Evolutionary conservation across 23 tunicate genomes (phyloP).

Genomic region (Styela plicata): DNA sequence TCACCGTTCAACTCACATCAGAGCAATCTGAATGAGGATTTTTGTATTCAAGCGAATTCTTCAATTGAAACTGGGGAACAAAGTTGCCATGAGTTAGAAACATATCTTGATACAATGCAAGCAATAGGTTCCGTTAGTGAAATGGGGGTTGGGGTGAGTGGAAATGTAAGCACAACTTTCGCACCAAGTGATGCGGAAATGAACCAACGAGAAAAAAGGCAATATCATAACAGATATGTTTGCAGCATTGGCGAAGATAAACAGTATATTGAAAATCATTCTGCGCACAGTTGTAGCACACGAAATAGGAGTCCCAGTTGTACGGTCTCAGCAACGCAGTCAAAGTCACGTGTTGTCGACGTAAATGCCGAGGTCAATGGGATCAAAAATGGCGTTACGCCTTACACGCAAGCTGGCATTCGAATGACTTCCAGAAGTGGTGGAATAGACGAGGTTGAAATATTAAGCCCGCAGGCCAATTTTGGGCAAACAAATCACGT

Average conservation of each 20-base stretch:
- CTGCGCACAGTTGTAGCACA: background rate
- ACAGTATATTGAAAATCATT: background rate
- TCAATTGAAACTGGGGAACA: background rate
- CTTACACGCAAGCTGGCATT: slow-evolving; percentile 1
- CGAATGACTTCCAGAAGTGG: background rate
- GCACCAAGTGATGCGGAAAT: background rate
- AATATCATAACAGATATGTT: background rate
- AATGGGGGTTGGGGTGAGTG: background rate
- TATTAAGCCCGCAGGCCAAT: slow-evolving; percentile 28
- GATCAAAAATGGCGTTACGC: slow-evolving; percentile 25
- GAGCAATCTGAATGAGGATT: background rate
- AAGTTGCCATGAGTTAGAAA: background rate
- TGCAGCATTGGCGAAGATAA: background rate
- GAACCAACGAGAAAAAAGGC: background rate
- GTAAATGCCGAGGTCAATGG: slow-evolving; percentile 24
- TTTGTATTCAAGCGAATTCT: background rate
- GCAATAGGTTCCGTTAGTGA: background rate
- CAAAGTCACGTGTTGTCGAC: slow-evolving; percentile 23
- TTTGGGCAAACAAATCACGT: background rate
- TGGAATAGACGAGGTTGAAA: background rate
- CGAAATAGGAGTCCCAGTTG: background rate
- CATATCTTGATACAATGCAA: background rate
- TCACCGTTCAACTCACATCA: background rate
- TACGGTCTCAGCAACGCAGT: background rate
- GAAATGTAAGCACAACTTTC: background rate